Base-by-base conservation (phyloP, 2,113 vertebrate genomes). In the Camelus dromedarius region DNA sequence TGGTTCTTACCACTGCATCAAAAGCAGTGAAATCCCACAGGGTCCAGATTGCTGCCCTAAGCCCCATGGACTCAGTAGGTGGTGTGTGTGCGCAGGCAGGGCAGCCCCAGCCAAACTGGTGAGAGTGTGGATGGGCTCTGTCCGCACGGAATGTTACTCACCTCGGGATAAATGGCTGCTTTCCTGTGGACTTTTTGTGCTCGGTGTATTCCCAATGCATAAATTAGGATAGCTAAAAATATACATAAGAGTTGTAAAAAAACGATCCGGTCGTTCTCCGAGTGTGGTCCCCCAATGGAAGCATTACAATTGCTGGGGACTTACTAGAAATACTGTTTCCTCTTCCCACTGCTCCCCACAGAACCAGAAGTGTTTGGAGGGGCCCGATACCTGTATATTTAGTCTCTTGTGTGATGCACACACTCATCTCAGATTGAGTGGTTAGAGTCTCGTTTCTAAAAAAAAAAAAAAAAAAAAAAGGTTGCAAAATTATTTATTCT, bases 21-120 rank as follows among this genome's bases (percentile, higher is more conserved):
- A 72, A 91, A 69, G 75, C 92, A 75, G 30, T 54, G 52, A 82
- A 76, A 77, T 66, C 76, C 88, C 93, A 76, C 66, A 32, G 15
- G 80, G 24, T 81, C 73, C 42, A 13, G 48, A 58, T 20, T 46
- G 20, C 26, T 75, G 72, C 42, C 88, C 66, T 85, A 7, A 13
- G 91, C 38, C 38, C 38, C 38, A 73, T 82, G 42, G n/a, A 0
- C 52, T 82, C 75, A 38, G 20, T 38, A 19, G 60, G 46, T 46
- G 26, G 28, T 3, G 3, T 9, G 7, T 70, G 6, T 75, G 66
- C 38, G 4, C 1, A 42, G 38, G 4, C 32, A 48, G 20, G 18
- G 58, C 10, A 35, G 6, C 52, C 64, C 8, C 2, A 28, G 28
- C 16, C 62, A 30, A 18, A 22, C 2, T 62, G 50, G 69, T 8